These are phyloP conservation scores for Nesogale talazaci DNA, from an alignment of 2,113 vertebrate species.

Conservation along the genomic window DNA sequence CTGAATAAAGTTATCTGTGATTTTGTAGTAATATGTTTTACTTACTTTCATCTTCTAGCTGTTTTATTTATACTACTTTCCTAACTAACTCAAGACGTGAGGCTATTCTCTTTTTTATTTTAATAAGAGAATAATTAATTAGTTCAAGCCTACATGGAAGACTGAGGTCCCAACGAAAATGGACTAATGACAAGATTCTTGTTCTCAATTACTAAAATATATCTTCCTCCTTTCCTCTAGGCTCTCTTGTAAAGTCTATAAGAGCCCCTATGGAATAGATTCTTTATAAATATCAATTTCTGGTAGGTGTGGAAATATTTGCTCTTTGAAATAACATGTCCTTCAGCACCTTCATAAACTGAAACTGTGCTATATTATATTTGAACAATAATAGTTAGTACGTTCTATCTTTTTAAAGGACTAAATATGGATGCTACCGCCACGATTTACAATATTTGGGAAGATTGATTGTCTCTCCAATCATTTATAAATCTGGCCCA, in stretches of 20 bases:
- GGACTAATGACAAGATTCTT: background rate
- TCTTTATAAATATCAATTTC: background rate
- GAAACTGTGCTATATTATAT: background rate
- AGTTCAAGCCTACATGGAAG: background rate
- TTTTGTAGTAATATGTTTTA: too few relatives aligned
- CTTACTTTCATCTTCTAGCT: background rate
- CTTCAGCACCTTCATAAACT: background rate
- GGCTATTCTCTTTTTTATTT: background rate
- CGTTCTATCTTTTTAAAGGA: background rate
- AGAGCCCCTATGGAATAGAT: background rate
- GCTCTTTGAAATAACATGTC: background rate
- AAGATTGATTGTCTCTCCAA: background rate
- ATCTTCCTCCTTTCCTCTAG: background rate
- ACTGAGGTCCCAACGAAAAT: background rate
- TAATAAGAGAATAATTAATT: background rate
- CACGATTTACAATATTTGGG: background rate
- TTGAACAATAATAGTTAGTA: background rate
- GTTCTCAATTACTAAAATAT: background rate
- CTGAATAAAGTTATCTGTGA: too few relatives aligned
- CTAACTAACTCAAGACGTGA: background rate
- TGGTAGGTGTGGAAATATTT: background rate
- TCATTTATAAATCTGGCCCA: too few relatives aligned
- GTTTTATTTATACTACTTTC: background rate
- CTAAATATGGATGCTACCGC: background rate
- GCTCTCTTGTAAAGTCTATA: background rate